Evolutionary conservation across 2,113 vertebrate species (phyloP).

Genomic region (Meriones unguiculatus): DNA sequence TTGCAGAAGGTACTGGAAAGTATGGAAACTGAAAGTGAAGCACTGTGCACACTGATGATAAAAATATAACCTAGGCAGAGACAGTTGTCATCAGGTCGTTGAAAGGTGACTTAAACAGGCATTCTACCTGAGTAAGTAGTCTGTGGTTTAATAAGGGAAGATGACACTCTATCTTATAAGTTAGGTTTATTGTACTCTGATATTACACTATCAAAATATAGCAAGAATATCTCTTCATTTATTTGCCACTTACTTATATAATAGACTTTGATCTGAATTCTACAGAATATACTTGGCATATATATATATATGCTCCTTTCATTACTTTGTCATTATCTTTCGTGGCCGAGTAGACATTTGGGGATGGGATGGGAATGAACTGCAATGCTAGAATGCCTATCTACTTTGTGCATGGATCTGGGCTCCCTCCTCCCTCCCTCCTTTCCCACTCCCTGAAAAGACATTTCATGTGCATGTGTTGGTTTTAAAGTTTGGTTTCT

Average conservation of each 20-base stretch:
- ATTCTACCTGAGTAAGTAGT: neutral
- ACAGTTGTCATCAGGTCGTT: no score
- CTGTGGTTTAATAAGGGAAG: neutral
- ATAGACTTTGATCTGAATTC: neutral
- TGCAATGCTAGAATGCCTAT: no score
- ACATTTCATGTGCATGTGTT: neutral
- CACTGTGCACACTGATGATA: neutral
- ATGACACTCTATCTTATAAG: neutral
- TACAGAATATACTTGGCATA: neutral
- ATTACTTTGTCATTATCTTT: neutral
- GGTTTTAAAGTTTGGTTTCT: neutral
- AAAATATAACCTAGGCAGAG: neutral
- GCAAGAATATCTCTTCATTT: neutral
- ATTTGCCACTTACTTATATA: neutral
- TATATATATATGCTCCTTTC: neutral
- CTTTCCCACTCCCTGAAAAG: neutral
- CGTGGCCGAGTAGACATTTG: neutral
- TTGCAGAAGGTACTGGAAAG: neutral
- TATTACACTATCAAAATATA: neutral
- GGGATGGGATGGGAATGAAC: neutral
- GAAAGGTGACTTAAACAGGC: accelerated
- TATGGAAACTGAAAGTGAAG: neutral
- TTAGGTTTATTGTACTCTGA: neutral
- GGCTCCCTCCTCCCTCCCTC: no score
- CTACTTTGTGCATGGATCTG: neutral